Evolutionary conservation across 2,113 vertebrate genomes (phyloP).

Genomic region (Dasyurus viverrinus): DNA sequence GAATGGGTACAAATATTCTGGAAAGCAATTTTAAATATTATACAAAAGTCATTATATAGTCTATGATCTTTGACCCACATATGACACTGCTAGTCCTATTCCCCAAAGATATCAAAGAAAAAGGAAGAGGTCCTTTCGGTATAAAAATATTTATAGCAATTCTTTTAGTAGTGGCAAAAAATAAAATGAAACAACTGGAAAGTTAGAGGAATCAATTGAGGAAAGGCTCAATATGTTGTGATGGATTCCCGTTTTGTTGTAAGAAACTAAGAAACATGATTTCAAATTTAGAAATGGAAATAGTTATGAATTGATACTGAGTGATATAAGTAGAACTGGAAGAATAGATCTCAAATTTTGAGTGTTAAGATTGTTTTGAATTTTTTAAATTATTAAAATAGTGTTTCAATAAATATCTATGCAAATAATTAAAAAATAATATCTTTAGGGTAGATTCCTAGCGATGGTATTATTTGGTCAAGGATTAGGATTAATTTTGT

Average conservation of each 20-base stretch:
- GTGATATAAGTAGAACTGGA: neutral
- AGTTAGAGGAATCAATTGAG: neutral
- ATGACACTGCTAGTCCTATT: neutral
- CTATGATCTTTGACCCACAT: neutral
- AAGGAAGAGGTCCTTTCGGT: neutral
- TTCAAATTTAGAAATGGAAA: neutral
- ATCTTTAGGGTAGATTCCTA: neutral
- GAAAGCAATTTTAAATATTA: neutral
- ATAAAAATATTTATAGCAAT: neutral
- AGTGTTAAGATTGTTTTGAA: neutral
- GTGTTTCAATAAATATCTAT: neutral
- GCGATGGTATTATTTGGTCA: neutral
- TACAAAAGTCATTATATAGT: neutral
- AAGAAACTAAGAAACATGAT: neutral
- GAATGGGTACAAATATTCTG: neutral
- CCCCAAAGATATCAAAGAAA: neutral
- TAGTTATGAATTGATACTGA: neutral
- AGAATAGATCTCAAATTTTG: neutral
- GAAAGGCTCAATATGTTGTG: neutral
- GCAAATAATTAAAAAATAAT: neutral
- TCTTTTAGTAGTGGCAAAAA: neutral
- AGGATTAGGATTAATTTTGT: neutral
- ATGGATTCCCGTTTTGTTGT: neutral
- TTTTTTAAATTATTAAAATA: neutral
- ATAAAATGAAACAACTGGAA: neutral